These are phyloP conservation scores for Porites cylindrica DNA, from an alignment of 92 coral and sea anemone species.

Conservation along the genomic window DNA sequence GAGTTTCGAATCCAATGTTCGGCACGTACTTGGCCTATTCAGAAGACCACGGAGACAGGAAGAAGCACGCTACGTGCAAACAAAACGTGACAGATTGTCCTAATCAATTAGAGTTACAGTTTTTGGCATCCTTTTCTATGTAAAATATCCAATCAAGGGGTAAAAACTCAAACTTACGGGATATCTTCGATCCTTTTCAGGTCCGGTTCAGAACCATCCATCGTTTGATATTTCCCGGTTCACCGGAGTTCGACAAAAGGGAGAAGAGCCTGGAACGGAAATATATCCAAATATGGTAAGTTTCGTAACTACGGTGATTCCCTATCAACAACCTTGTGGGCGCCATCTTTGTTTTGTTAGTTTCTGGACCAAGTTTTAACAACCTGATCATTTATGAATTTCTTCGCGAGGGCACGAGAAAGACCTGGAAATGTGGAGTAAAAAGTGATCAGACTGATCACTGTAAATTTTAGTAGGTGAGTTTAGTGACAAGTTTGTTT, in stretches of 20 bases:
- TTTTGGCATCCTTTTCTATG: too few species aligned
- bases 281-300: constrained; percentile 48
- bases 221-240: constrained; percentile 26
- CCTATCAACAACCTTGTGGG: constrained; percentile 71
- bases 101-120: not conserved
- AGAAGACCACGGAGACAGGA: not conserved
- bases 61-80: not conserved
- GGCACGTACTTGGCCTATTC: not conserved
- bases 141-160: not conserved
- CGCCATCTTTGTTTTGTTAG: constrained; percentile 80
- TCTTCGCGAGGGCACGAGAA: not conserved
- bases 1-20: too few species aligned
- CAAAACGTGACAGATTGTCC: not conserved
- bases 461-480: constrained; percentile 2
- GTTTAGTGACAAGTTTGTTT: not conserved
- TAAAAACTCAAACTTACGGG: constrained; percentile 20
- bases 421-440: not conserved
- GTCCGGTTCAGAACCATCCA: not conserved
- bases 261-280: constrained; percentile 16
- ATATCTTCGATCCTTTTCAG: constrained; percentile 24
- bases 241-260: not conserved
- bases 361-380: not conserved
- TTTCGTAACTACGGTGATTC: constrained; percentile 80
- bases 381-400: not conserved
- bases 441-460: not conserved